phyloP scores from a whole-genome alignment of 2,888 invertebrate species.

The Stenodera caucasica region DNA sequence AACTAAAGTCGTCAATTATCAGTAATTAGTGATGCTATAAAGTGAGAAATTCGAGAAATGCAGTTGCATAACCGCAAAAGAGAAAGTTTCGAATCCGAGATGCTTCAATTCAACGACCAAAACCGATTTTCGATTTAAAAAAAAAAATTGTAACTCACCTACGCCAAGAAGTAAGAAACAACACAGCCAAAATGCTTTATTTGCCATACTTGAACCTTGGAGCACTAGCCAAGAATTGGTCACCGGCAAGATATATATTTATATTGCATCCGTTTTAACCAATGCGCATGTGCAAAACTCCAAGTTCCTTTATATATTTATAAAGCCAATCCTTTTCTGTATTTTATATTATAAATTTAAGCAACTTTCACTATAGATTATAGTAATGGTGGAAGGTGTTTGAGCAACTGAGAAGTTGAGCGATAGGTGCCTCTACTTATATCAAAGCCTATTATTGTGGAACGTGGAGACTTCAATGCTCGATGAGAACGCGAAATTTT shows the following conservation, averaged over 20 bases:
- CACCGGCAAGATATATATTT: constrained; percentile 55
- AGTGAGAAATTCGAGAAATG: background rate
- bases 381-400: constrained; percentile 33
- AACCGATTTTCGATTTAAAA: constrained; percentile 9
- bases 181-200: constrained; percentile 56
- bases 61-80: background rate
- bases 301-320: constrained; percentile 30
- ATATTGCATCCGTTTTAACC: constrained; percentile 51
- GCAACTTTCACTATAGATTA: constrained; percentile 48
- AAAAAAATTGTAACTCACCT: constrained; percentile 49
- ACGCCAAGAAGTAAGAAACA: constrained; percentile 52
- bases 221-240: constrained; percentile 56
- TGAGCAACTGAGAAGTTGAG: constrained; percentile 44
- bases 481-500: background rate
- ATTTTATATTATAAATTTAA: constrained; percentile 13
- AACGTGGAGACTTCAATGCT: background rate
- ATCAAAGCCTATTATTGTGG: constrained; percentile 18
- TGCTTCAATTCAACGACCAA: constrained; percentile 7
- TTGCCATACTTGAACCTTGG: constrained; percentile 54
- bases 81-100: background rate
- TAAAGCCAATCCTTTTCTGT: constrained; percentile 37
- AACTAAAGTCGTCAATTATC: background rate
- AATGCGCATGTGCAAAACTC: constrained; percentile 49
- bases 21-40: background rate
- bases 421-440: constrained; percentile 55